Percentiles rank a stretch among this genome's conserved stretches.
phyloP scores from a whole-genome alignment of 2,113 vertebrate genomes.

The Dasyurus viverrinus region DNA sequence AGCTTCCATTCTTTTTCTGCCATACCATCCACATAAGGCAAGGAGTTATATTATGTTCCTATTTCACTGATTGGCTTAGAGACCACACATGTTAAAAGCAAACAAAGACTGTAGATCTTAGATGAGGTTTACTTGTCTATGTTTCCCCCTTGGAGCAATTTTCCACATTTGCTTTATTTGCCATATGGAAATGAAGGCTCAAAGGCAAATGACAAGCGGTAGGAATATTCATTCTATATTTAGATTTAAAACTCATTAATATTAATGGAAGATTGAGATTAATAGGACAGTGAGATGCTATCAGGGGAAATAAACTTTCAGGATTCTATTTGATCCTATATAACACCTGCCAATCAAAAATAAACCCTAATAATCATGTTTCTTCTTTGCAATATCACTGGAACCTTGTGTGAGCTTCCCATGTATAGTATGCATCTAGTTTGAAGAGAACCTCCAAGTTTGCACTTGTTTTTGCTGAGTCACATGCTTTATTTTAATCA shows the following conservation, averaged over 20 bases:
- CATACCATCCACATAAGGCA: neutral
- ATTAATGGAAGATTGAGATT: constrained; percentile 26
- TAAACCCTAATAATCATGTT: neutral
- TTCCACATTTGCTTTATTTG: constrained; percentile 43
- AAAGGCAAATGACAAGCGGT: constrained; percentile 44
- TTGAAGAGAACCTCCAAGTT: neutral
- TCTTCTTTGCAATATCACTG: neutral
- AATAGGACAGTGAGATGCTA: neutral
- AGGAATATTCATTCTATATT: constrained; percentile 33
- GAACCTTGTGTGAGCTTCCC: neutral
- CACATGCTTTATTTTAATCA: neutral
- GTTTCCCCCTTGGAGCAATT: constrained; percentile 47
- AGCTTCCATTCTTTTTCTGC: neutral
- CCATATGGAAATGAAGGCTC: constrained; percentile 31
- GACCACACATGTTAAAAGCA: constrained; percentile 19
- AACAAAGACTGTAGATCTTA: neutral
- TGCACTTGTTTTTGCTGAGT: neutral
- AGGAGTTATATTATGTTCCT: neutral
- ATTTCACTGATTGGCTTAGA: constrained; percentile 32
- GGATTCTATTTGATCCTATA: constrained; percentile 29
- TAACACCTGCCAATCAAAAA: constrained; percentile 8
- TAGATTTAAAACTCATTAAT: constrained; percentile 40
- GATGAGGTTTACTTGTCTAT: neutral
- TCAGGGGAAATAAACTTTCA: neutral
- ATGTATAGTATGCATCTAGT: neutral